A percentile compares a stretch with the other conserved stretches of the same genome.
Evolutionary conservation across 2,113 vertebrate species (phyloP).

Genomic region (Erythrolamprus reginae): DNA sequence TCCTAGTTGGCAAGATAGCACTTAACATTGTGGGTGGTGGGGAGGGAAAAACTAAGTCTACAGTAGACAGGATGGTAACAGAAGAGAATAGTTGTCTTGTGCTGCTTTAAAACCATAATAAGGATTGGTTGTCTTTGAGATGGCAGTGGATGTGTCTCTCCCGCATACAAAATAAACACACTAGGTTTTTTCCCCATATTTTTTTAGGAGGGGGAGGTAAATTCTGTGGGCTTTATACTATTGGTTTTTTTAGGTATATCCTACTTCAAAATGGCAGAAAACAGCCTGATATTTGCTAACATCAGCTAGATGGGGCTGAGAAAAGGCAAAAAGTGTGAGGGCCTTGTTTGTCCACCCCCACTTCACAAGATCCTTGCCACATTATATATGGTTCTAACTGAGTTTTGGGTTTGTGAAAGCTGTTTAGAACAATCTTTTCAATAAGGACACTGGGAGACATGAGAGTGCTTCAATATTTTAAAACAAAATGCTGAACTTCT

Average conservation of each 20-base stretch:
- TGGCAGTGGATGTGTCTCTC: background rate
- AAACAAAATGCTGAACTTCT: background rate
- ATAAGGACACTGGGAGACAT: background rate
- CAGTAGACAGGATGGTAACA: background rate
- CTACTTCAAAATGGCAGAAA: background rate
- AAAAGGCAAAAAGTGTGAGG: background rate
- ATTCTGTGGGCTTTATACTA: background rate
- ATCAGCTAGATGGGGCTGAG: background rate
- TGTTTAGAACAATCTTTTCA: background rate
- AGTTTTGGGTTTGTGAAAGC: background rate
- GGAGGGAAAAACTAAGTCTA: background rate
- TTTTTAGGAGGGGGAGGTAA: background rate
- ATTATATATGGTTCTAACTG: too few relatives aligned
- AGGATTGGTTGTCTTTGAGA: background rate
- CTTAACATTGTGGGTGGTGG: background rate
- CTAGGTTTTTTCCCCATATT: background rate
- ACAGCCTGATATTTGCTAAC: background rate
- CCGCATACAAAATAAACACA: too few relatives aligned
- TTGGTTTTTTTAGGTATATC: background rate
- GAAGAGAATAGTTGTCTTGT: background rate
- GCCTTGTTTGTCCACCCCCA: background rate
- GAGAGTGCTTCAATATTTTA: background rate
- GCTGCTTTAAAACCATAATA: background rate
- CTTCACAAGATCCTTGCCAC: background rate
- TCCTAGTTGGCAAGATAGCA: background rate